phyloP scores from a whole-genome alignment of 2,113 vertebrate species.

The Oreochromis aureus region DNA sequence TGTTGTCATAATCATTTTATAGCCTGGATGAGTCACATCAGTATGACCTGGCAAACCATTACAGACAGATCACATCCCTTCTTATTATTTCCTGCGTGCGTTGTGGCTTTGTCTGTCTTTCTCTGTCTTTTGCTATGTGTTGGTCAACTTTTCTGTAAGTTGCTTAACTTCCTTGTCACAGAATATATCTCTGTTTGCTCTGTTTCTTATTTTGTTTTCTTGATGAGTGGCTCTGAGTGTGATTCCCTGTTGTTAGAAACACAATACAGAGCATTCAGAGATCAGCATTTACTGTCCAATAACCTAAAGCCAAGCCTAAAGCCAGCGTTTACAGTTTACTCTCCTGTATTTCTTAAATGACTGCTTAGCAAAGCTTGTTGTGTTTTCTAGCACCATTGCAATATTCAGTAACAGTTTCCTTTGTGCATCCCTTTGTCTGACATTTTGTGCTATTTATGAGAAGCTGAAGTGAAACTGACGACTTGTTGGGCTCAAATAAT shows the following conservation, averaged over 20 bases:
- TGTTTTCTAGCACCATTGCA: neutral
- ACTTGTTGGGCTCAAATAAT: neutral
- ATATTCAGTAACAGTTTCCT: neutral
- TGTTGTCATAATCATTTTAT: neutral
- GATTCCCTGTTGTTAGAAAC: neutral
- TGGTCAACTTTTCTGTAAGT: neutral
- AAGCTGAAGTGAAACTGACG: constrained; percentile 12
- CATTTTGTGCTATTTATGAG: neutral
- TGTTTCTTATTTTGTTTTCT: neutral
- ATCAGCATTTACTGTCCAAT: neutral
- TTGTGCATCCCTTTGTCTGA: neutral
- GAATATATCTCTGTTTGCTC: neutral
- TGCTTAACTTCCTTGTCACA: neutral
- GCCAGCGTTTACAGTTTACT: neutral
- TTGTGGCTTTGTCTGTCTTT: neutral
- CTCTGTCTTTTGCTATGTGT: neutral
- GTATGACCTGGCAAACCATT: neutral
- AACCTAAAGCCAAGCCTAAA: neutral
- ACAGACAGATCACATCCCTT: neutral
- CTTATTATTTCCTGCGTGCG: neutral
- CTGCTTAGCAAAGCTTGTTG: neutral
- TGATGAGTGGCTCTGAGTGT: neutral
- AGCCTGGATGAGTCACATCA: neutral
- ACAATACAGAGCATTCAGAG: neutral
- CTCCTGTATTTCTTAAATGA: neutral